phyloP scores from a whole-genome alignment of 2,888 invertebrate genomes.

The Agrotis exclamationis region DNA sequence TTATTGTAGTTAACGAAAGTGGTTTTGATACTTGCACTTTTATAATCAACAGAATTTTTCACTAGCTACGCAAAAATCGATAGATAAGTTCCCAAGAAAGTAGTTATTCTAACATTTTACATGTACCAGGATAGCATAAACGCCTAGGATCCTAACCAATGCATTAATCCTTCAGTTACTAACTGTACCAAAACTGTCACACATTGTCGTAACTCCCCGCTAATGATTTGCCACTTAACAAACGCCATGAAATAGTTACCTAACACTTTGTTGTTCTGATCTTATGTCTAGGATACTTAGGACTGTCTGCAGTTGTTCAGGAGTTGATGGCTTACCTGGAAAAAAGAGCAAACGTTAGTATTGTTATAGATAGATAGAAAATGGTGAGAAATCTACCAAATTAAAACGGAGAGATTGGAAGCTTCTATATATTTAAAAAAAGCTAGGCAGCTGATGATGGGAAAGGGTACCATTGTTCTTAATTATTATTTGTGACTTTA shows the following conservation, averaged over 20 bases:
- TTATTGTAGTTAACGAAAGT: background rate
- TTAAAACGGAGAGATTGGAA: too few species aligned
- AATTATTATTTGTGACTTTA: too few species aligned
- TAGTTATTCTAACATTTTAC: background rate
- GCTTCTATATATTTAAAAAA: too few species aligned
- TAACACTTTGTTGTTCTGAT: constrained; percentile 14
- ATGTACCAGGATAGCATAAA: background rate
- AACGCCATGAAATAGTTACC: constrained; percentile 53
- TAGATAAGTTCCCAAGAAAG: background rate
- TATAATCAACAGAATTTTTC: background rate
- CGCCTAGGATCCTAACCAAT: background rate
- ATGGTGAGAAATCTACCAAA: background rate
- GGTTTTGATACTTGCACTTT: constrained; percentile 15
- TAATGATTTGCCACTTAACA: constrained; percentile 58
- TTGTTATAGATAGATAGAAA: background rate
- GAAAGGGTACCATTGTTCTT: too few species aligned
- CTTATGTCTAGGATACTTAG: constrained; percentile 54
- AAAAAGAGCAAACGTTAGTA: constrained; percentile 50
- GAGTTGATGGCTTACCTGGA: constrained; percentile 59
- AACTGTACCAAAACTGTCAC: constrained; percentile 31
- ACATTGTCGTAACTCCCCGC: constrained; percentile 49
- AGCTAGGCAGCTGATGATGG: too few species aligned
- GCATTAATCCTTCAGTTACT: background rate
- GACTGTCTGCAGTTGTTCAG: constrained; percentile 18
- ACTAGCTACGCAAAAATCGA: background rate